Base-by-base conservation (phyloP, 1,140 invertebrate genomes). In the Drosophila subobscura region DNA sequence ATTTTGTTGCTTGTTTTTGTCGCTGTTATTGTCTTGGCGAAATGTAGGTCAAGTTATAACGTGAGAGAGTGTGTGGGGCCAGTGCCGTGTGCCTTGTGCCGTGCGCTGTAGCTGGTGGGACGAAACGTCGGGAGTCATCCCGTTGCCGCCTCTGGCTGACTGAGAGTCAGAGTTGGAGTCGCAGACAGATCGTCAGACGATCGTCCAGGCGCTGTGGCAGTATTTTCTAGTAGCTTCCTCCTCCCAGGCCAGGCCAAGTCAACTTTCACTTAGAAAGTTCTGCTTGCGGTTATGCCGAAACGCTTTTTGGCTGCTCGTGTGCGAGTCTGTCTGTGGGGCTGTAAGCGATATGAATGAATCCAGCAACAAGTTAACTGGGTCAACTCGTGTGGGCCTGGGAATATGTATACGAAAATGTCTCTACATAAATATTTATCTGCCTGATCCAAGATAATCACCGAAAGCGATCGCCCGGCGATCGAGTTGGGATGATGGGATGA, bases 251-350 rank as follows among this genome's bases (percentile, higher is more conserved):
- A 20, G 16, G 16, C 16, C 75, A 54, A 44, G 60, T 54, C 57
- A 84, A 88, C 83, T 88, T 88, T 88, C 83, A 88, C 83, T 88
- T 88, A 88, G 83, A 88, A 88, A 88, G 83, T 88, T 88, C 83
- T 88, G 83, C 83, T 88, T 72, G 79, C 75, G 84, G 72, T 84
- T 81, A 79, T 74, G 47, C 33, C 37, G 54, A 49, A 54, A 77
- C 49, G 66, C 40, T 56, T 66, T 60, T 72, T 63, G 42, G 41
- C 46, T 60, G 61, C 22, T 49, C 7, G 22, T 41, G 37, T 54
- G 22, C 3, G 33, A 12, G 33, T 12, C 33, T 10, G 27, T 7
- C 6, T 27, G 16, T 20, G 16, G 59, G 58, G 45, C 37, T 20
- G 14, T 12, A 0, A 54, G 33, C 37, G 33, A 22, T 20, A 20